Conservation (phyloP, 1,140 invertebrate species). For the Diorhabda sublineata region DNA sequence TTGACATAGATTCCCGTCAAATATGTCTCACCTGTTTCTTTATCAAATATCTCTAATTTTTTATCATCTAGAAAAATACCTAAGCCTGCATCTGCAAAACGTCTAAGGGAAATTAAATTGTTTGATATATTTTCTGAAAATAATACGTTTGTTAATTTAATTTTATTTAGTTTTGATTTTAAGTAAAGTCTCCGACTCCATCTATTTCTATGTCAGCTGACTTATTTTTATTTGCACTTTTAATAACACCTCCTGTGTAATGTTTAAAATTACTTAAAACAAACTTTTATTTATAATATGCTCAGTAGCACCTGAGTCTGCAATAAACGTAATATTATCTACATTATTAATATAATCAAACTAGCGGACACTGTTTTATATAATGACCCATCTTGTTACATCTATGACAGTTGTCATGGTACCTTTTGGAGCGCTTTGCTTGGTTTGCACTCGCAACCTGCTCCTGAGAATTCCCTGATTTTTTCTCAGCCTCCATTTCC, state of each 20-base stretch:
- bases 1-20: slow-evolving; percentile 10
- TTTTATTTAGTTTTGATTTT: slow-evolving; percentile 5
- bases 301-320: slow-evolving; percentile 9
- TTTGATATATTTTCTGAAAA: slow-evolving; percentile 7
- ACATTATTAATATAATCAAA: slow-evolving; percentile 3
- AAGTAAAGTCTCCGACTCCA: slow-evolving; percentile 5
- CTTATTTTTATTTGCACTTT: slow-evolving; percentile 13
- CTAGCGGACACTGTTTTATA: neutral
- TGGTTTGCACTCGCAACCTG: neutral
- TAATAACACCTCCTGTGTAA: neutral
- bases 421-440: neutral
- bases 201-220: slow-evolving; percentile 16
- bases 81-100: slow-evolving; percentile 15
- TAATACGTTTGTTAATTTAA: slow-evolving; percentile 13
- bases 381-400: neutral
- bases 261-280: slow-evolving; percentile 4
- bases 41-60: slow-evolving; percentile 17
- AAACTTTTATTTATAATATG: slow-evolving; percentile 16
- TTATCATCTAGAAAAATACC: slow-evolving; percentile 15
- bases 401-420: neutral
- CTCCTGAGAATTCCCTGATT: slow-evolving; percentile 1
- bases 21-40: slow-evolving; percentile 5
- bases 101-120: slow-evolving; percentile 17
- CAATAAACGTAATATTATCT: slow-evolving; percentile 8
- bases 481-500: neutral